A percentile compares a stretch with the other conserved stretches of the same genome.
Evolutionary conservation across 2,888 invertebrate genomes (phyloP).

Genomic region (Drosophila sordidula): DNA sequence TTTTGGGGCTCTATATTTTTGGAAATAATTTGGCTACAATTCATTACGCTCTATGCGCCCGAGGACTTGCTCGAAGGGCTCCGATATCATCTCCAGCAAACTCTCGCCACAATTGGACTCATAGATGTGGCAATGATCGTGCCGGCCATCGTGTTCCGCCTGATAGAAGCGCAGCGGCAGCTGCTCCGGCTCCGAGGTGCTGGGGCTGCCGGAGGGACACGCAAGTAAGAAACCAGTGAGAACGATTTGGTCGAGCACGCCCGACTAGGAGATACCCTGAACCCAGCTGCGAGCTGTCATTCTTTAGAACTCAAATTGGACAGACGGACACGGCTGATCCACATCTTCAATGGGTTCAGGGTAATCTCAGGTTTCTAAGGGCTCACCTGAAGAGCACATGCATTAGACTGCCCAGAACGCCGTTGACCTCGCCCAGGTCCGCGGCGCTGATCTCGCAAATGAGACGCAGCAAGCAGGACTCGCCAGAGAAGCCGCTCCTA

Average conservation of each 20-base stretch:
- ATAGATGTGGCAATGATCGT: conserved; percentile 74
- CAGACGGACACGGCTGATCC: no score
- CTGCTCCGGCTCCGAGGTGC: conserved; percentile 77
- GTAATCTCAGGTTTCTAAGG: no score
- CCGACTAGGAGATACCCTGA: no score
- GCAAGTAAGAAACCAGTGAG: no score
- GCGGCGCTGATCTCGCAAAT: conserved; percentile 88
- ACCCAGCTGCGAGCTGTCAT: no score
- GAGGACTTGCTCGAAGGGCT: conserved; percentile 75
- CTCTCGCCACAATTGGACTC: conserved; percentile 68
- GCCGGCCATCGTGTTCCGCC: conserved; percentile 80
- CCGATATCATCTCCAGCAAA: conserved; percentile 79
- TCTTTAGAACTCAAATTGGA: no score
- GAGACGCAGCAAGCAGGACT: conserved; percentile 87
- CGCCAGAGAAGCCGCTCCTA: conserved; percentile 86
- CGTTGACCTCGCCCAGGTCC: conserved; percentile 85
- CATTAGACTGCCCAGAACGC: conserved; percentile 88
- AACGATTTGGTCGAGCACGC: no score
- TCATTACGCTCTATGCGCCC: conserved; percentile 50
- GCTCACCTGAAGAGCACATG: conserved; percentile 89
- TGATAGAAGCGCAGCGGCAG: conserved; percentile 79
- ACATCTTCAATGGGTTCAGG: no score
- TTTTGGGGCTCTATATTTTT: background rate
- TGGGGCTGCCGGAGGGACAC: conserved; percentile 73
- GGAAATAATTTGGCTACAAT: conserved; percentile 23